Evolutionary conservation across 2,888 invertebrate genomes (phyloP).

Genomic region (Byasa hedistus): DNA sequence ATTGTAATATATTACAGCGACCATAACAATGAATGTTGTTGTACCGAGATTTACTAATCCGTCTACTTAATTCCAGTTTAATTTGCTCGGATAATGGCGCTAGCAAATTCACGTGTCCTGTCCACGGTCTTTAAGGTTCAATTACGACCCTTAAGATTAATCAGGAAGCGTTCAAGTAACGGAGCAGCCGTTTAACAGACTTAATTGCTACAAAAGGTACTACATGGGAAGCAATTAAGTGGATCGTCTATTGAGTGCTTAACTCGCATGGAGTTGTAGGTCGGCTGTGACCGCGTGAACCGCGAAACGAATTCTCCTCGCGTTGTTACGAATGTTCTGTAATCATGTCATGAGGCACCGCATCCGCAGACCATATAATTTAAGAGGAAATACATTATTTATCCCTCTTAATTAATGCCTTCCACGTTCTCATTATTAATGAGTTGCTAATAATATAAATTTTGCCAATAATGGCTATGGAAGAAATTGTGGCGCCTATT

Average conservation of each 20-base stretch:
- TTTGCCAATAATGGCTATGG: too few relatives aligned
- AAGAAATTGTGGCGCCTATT: too few relatives aligned
- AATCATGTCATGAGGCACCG: constrained; percentile 36
- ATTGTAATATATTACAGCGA: not conserved
- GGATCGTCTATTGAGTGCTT: constrained; percentile 51
- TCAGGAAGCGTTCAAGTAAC: constrained; percentile 50
- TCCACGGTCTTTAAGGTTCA: constrained; percentile 47
- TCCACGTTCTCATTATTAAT: not conserved
- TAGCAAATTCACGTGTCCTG: constrained; percentile 47
- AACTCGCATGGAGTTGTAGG: constrained; percentile 27
- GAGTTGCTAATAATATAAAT: too few relatives aligned
- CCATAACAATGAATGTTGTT: not conserved
- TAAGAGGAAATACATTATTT: constrained; percentile 7
- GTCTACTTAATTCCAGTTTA: constrained; percentile 5
- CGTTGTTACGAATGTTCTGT: constrained; percentile 41
- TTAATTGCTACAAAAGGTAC: constrained; percentile 56
- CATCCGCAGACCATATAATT: constrained; percentile 25
- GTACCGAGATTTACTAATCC: constrained; percentile 2
- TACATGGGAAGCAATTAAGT: constrained; percentile 54
- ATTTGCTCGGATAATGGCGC: constrained; percentile 11
- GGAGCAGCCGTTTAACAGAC: constrained; percentile 55
- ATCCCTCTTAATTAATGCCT: not conserved
- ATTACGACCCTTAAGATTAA: constrained; percentile 62
- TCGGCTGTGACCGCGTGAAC: constrained; percentile 43
- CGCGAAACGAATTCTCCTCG: constrained; percentile 39